Base-by-base conservation (phyloP, 1,140 invertebrate species). In the Nasonia giraulti region DNA sequence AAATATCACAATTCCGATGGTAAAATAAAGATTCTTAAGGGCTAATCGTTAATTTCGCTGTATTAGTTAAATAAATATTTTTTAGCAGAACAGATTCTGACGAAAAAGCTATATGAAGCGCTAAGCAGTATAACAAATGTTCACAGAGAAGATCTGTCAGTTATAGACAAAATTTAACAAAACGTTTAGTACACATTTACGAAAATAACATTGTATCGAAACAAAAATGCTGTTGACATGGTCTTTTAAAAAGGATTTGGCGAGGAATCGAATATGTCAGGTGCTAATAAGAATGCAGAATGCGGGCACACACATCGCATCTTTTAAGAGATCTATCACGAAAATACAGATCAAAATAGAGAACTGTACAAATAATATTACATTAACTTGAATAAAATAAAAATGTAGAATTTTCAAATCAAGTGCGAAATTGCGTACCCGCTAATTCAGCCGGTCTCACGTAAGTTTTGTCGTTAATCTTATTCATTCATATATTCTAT, bases 401-500 rank as follows among this genome's bases (percentile, higher is more conserved):
- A 44, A 44, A 44, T 44, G 8, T 44, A 44, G 40, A 10, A 55
- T 73, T 77, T 77, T 2, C 37, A 40, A 74, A 47, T 77, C 44
- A 68, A 62, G 68, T 85, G 89, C 91, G 87, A 87, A 90, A 91
- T 91, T 92, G 89, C 88, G 91, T 92, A 86, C 88, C 90, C 87
- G 80, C 74, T 82, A 40, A 85, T 91, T 87, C 88, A 66, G 76
- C 68, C 85, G 55, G 79, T 55, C 55, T 74, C 55, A 78, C 75
- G 86, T 86, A 87, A 86, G 85, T 86, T 90, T 89, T 87, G 77
- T 89, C 86, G 86, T 86, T 89, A 89, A 89, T 89, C 90, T 91
- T 91, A 88, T 91, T 93, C 87, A 89, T 90, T 89, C 89, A 91
- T 88, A 89, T 87, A 89, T 86, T 89, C 87, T 89, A 87, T 89